These are phyloP conservation scores for Baccha elongata DNA, from an alignment of 2,888 invertebrate genomes.

Conservation along the genomic window DNA sequence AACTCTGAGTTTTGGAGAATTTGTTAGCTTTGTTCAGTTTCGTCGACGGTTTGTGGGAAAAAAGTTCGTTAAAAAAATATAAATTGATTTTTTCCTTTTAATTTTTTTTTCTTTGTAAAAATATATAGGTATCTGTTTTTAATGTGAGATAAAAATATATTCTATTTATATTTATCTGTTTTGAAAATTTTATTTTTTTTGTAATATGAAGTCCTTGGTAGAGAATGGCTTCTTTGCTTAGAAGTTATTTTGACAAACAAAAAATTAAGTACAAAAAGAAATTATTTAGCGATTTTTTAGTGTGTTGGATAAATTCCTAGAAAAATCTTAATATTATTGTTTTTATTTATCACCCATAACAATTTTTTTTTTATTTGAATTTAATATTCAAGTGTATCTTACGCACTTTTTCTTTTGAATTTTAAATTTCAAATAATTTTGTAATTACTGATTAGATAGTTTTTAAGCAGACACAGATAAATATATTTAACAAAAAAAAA, in stretches of 20 bases:
- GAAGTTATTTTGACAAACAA: slow-evolving; percentile 3
- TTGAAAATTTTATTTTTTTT: slow-evolving; percentile 39
- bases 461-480: slow-evolving; percentile 44
- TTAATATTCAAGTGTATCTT: slow-evolving; percentile 18
- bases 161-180: slow-evolving; percentile 35
- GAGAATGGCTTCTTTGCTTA: slow-evolving; percentile 32
- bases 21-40: slow-evolving; percentile 34
- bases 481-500: neutral
- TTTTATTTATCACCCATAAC: slow-evolving; percentile 64
- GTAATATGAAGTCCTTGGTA: slow-evolving; percentile 56
- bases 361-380: slow-evolving; percentile 42
- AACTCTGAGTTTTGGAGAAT: slow-evolving; percentile 41
- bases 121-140: slow-evolving; percentile 70
- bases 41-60: slow-evolving; percentile 44
- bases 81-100: slow-evolving; percentile 51
- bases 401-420: slow-evolving; percentile 21
- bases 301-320: slow-evolving; percentile 41
- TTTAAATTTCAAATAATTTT: slow-evolving; percentile 39
- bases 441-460: slow-evolving; percentile 57
- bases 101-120: slow-evolving; percentile 65
- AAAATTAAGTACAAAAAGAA: slow-evolving; percentile 69
- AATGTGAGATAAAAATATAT: slow-evolving; percentile 72
- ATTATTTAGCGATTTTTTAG: slow-evolving; percentile 27
- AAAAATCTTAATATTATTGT: slow-evolving; percentile 66
- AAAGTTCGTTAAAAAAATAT: slow-evolving; percentile 63